A percentile compares a stretch with the other conserved stretches of the same genome.
These are phyloP conservation scores for Linyphia triangularis DNA, from an alignment of 2,888 invertebrate genomes.

Conservation along the genomic window DNA sequence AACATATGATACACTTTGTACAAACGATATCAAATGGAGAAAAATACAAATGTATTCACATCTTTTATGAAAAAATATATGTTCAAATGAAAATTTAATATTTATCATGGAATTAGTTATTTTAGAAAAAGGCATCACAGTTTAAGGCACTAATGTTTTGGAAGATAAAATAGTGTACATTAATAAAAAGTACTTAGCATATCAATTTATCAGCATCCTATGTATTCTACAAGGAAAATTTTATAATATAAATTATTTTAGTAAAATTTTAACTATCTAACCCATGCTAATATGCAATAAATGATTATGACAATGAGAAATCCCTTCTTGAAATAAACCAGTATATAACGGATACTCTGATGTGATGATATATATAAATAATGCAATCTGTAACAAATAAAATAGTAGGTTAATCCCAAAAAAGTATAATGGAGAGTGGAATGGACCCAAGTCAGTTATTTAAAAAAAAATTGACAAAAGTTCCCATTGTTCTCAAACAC, in stretches of 20 bases:
- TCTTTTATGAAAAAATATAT: constrained; percentile 40
- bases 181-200: constrained; percentile 37
- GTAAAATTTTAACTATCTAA: constrained; percentile 9
- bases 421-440: background rate
- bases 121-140: constrained; percentile 50
- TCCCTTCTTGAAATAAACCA: background rate
- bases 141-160: constrained; percentile 61
- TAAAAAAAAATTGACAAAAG: background rate
- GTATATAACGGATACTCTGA: background rate
- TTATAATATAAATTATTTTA: constrained; percentile 7
- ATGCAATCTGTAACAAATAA: background rate
- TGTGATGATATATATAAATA: constrained; percentile 18
- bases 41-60: constrained; percentile 13
- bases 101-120: constrained; percentile 8
- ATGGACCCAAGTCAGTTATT: background rate
- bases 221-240: background rate
- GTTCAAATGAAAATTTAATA: constrained; percentile 19
- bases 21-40: constrained; percentile 7
- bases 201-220: background rate
- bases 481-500: background rate
- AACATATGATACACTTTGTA: constrained; percentile 20
- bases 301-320: background rate
- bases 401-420: background rate
- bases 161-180: constrained; percentile 25
- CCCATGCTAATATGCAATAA: background rate